Conservation (phyloP, 2,888 invertebrate species). For the Tolmerus cingulatus region DNA sequence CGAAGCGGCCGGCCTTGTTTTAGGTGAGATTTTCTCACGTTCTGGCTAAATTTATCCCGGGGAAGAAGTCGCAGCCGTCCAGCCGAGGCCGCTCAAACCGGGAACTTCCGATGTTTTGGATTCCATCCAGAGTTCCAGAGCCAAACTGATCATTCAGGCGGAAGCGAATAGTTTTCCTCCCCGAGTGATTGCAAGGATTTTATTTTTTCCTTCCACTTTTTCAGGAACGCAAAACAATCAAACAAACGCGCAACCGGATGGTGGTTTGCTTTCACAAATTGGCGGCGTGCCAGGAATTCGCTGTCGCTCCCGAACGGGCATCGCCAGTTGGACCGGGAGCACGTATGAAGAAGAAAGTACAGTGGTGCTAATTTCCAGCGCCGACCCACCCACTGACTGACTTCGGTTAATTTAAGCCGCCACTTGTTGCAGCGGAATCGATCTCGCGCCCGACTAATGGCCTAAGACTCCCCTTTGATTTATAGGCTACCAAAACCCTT, state of each 20-base stretch:
- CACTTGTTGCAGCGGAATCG: not conserved
- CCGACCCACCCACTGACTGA: not conserved
- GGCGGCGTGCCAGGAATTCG: not conserved
- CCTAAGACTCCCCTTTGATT: not conserved
- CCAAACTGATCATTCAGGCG: not conserved
- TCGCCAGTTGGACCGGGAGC: not conserved
- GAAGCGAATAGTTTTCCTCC: not conserved
- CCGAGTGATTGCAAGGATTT: not conserved
- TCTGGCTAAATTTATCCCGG: not conserved
- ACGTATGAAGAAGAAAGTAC: not conserved
- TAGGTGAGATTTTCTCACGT: not conserved
- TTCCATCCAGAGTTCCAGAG: not conserved
- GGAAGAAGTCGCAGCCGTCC: not conserved
- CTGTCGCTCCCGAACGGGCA: not conserved
- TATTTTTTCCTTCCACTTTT: not conserved
- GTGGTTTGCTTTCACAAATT: not conserved
- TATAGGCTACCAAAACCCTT: not conserved
- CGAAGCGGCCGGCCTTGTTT: not conserved
- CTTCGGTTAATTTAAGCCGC: not conserved
- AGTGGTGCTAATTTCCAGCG: not conserved
- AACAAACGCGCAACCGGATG: not conserved
- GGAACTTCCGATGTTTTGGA: not conserved
- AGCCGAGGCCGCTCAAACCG: not conserved
- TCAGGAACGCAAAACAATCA: not conserved
- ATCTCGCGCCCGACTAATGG: not conserved